Percentiles rank a stretch among this genome's conserved stretches.
Conservation (phyloP, 2,113 vertebrate species). For the Hippopotamus amphibius region DNA sequence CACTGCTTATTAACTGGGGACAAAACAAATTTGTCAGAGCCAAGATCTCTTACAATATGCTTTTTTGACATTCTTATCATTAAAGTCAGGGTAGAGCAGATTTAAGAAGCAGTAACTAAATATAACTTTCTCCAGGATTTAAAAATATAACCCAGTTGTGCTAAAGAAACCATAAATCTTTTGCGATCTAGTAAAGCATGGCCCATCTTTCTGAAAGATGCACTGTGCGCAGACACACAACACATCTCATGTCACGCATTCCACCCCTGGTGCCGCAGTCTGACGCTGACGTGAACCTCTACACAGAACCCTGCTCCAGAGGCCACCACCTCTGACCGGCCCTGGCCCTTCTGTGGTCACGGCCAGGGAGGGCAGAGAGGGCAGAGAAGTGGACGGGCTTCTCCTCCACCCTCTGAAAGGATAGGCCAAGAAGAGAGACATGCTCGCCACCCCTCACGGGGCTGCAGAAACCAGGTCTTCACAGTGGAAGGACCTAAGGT, state of each 20-base stretch:
- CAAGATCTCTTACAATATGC: fast-evolving
- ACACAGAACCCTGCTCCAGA: neutral
- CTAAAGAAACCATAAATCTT: neutral
- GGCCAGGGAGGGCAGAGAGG: neutral
- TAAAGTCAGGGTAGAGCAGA: neutral
- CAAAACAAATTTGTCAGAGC: neutral
- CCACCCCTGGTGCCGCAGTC: neutral
- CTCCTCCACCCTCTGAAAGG: neutral
- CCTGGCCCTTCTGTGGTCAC: neutral
- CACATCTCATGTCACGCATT: fast-evolving
- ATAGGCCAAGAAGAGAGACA: fast-evolving
- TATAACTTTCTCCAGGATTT: neutral
- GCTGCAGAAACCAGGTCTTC: neutral
- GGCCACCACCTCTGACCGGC: neutral
- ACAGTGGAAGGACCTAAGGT: fast-evolving
- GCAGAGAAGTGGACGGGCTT: neutral
- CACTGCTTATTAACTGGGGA: neutral
- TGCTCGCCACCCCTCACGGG: no score
- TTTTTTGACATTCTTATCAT: fast-evolving
- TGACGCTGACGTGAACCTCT: fast-evolving
- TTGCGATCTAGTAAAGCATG: neutral
- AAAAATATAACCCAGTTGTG: neutral
- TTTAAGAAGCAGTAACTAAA: neutral
- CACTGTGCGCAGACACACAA: fast-evolving
- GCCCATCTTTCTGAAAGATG: neutral